Evolutionary conservation across 2,113 vertebrate species (phyloP), one percentile per base, ranked within the genome.

Genomic region (Labeo rohita): DNA sequence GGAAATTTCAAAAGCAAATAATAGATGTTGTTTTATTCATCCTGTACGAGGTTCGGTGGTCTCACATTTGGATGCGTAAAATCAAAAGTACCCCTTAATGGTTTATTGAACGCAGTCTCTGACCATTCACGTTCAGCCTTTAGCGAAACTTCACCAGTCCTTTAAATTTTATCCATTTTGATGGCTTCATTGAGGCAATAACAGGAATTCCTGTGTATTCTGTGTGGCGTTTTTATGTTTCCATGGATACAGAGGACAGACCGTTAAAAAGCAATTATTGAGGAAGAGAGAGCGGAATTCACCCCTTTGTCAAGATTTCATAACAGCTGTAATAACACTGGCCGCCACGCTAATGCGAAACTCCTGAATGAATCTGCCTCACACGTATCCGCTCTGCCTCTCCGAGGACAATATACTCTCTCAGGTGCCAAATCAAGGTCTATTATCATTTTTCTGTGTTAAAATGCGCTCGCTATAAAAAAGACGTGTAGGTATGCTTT

Each of bases 311-410:
- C 94, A 95, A 95, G 92, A 95, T 96, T 95, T 95, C 92, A 92
- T 94, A 95, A 95, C 96, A 96, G 96, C 96, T 96, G 95, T 94
- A 96, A 96, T 94, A 97, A 97, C 95, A 96, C 85, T 89, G 91
- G 93, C 89, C 94, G 91, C 93, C 93, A 91, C 93, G 94, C 93
- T 92, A 95, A 94, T 93, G 92, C 92, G 94, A 94, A 95, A 95
- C 92, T 95, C 93, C 94, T 93, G 94, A 94, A 95, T 95, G 94
- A 95, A 95, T 93, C 96, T 91, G 80, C 45, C 59, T 61, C 59
- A 78, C 47, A 83, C n/a, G 59, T 52, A 85, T 81, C 50, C 83
- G 63, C 23, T 84, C 85, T 68, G 73, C 54, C 84, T 65, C 59
- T 70, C 73, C 10, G 28, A 73, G 74, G 59, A 87, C 80, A 85